These are phyloP conservation scores for Machaerirhynchus nigripectus DNA, from an alignment of 2,113 vertebrate genomes.

Conservation along the genomic window DNA sequence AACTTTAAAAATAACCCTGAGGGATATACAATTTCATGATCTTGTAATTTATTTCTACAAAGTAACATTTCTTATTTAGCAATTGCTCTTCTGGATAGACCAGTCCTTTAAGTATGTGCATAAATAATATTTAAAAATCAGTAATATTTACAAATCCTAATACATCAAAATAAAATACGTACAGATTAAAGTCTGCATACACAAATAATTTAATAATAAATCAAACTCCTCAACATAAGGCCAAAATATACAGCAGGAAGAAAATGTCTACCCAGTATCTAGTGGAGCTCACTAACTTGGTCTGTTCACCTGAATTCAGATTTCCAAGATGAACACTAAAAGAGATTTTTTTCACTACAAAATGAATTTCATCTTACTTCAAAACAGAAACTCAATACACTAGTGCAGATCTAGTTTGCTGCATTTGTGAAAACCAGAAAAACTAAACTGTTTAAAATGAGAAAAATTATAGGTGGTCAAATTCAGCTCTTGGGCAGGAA, in stretches of 20 bases:
- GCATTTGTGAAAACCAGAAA: conserved; percentile 51
- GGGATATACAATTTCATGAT: conserved; percentile 76
- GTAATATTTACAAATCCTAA: conserved; percentile 78
- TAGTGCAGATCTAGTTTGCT: conserved; percentile 30
- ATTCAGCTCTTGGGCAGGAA: conserved; percentile 47
- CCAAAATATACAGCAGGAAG: conserved; percentile 63
- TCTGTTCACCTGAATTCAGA: conserved; percentile 33
- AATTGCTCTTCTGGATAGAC: conserved; percentile 69
- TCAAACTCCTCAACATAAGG: conserved; percentile 62
- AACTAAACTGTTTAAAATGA: conserved; percentile 37
- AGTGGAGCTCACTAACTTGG: conserved; percentile 28
- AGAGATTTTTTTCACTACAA: neutral
- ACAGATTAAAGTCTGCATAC: conserved; percentile 71
- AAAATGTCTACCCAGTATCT: conserved; percentile 36
- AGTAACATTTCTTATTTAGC: conserved; percentile 74
- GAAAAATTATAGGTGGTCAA: conserved; percentile 42
- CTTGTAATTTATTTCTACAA: conserved; percentile 73
- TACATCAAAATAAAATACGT: conserved; percentile 74
- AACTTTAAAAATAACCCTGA: conserved; percentile 77
- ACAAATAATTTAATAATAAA: conserved; percentile 80
- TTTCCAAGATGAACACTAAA: conserved; percentile 14
- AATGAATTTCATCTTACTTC: conserved; percentile 9
- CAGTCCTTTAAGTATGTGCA: conserved; percentile 76
- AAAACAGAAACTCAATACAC: conserved; percentile 9
- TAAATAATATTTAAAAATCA: conserved; percentile 79